Conservation (phyloP, 2,797 vertebrate species). For the Labroides dimidiatus region DNA sequence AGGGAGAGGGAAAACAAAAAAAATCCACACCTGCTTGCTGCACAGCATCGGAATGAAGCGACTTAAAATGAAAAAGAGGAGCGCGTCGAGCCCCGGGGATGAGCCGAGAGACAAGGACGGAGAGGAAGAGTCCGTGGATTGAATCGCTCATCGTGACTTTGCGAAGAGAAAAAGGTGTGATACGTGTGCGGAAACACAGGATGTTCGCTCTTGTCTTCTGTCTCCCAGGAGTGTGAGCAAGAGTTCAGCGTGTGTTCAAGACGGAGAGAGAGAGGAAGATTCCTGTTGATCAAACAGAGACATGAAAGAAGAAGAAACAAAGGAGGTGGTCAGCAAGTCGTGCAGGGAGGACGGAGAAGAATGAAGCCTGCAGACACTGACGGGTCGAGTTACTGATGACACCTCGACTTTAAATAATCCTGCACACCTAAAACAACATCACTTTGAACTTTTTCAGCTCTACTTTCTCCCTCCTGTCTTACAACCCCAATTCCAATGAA, state of each 20-base stretch:
- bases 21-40: conserved; percentile 32
- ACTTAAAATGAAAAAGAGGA: conserved; percentile 72
- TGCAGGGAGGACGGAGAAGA: neutral
- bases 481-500: too few species aligned
- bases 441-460: conserved; percentile 19
- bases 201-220: conserved; percentile 54
- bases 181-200: conserved; percentile 39
- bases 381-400: neutral
- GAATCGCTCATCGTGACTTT: conserved; percentile 74
- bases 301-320: conserved; percentile 4
- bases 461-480: too few species aligned
- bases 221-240: conserved; percentile 35
- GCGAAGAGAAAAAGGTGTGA: conserved; percentile 49
- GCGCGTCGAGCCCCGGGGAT: conserved; percentile 61
- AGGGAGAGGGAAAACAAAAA: conserved; percentile 18
- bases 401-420: conserved; percentile 17
- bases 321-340: neutral
- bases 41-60: conserved; percentile 71
- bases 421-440: conserved; percentile 9
- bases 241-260: conserved; percentile 31
- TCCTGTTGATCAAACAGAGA: conserved; percentile 1
- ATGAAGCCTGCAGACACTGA: neutral
- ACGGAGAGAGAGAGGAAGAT: neutral
- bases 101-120: conserved; percentile 64
- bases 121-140: conserved; percentile 65